phyloP scores from a whole-genome alignment of 2,113 vertebrate genomes.

The cat (Felis catus) region DNA sequence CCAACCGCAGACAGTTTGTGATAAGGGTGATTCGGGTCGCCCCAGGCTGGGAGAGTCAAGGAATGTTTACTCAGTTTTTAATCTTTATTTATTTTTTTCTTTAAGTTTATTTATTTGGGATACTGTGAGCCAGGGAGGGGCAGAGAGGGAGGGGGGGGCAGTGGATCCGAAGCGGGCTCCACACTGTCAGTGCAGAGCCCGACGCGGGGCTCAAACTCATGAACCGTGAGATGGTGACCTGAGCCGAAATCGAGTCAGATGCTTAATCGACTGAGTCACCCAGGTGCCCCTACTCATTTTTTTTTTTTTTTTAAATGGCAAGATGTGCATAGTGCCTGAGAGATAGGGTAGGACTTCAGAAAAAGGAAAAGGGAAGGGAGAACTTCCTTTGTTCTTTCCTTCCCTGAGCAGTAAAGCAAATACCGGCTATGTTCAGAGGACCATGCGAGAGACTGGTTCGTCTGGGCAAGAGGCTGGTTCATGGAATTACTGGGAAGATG shows the following conservation, averaged over 20 bases:
- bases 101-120: neutral
- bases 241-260: no score
- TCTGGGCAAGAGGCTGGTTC: neutral
- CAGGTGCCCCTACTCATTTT: neutral
- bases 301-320: neutral
- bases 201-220: no score
- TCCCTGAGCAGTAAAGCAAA: neutral
- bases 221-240: no score
- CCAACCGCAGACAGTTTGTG: neutral
- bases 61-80: neutral
- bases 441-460: neutral
- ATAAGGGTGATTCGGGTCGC: neutral
- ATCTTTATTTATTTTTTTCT: neutral
- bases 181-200: no score
- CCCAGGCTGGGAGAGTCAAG: neutral
- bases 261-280: no score
- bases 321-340: neutral
- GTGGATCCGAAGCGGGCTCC: no score
- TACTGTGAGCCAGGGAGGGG: no score
- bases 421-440: neutral
- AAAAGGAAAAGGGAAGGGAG: neutral
- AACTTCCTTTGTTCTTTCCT: neutral
- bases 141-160: fast-evolving
- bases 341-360: neutral
- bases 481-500: neutral